phyloP scores from a whole-genome alignment of 2,797 vertebrate species.

The Sarcophilus harrisii region DNA sequence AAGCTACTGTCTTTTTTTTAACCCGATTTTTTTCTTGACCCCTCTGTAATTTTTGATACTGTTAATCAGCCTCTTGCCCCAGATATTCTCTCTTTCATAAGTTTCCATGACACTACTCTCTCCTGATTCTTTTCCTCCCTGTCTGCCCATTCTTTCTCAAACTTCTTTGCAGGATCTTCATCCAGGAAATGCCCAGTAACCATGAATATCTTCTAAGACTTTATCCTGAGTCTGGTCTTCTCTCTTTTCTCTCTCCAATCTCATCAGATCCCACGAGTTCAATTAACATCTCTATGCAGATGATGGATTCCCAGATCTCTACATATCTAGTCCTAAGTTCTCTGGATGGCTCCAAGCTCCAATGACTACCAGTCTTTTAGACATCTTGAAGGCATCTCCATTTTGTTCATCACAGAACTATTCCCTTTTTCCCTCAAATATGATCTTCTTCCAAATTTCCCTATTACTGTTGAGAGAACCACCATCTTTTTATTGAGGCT shows the following conservation, averaged over 20 bases:
- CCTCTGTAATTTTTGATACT: neutral
- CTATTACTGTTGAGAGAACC: neutral
- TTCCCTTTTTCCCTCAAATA: neutral
- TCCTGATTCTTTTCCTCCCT: neutral
- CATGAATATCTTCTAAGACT: neutral
- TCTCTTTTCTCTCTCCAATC: neutral
- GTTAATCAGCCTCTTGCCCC: neutral
- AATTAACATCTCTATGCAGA: neutral
- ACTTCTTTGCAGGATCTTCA: neutral
- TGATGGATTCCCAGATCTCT: neutral
- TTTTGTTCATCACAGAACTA: neutral
- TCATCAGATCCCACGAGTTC: neutral
- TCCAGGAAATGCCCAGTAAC: neutral
- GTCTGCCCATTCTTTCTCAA: neutral
- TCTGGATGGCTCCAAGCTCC: neutral
- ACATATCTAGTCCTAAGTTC: neutral
- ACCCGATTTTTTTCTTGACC: neutral
- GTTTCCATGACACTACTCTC: neutral
- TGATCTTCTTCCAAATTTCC: neutral
- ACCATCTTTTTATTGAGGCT: neutral
- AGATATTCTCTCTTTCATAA: neutral
- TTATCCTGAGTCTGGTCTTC: neutral
- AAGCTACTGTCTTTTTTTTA: neutral
- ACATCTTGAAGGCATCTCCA: neutral
- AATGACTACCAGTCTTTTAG: neutral